Evolutionary conservation across 2,113 vertebrate genomes (phyloP), one percentile per base, ranked within the genome.

Genomic region (Polypterus senegalus): DNA sequence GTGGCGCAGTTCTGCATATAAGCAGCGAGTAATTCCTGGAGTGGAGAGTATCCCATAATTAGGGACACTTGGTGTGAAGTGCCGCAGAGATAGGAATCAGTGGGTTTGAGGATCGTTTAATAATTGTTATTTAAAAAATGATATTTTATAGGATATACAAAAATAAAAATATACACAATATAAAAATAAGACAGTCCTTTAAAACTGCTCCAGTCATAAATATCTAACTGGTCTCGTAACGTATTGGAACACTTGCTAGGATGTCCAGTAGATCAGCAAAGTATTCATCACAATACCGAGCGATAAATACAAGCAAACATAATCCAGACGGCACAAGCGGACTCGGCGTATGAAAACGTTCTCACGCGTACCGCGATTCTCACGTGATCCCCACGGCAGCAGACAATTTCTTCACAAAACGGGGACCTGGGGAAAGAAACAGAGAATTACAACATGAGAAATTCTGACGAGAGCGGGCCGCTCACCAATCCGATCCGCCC

Each of bases 271-370:
- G 52, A n/a, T 7, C 4, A 11, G 45, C 27, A 27, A 27, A 27
- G 2, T 27, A 27, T 27, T 27, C 49, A 61, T 92, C 83, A 99
- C 63, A 97, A 86, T 5, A 99, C 87, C 3, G 86, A 97, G 61
- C 92, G 90, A 67, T 99, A 99, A 87, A 95, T 98, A 85, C 92
- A 97, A 64, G 96, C 93, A 80, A 97, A 94, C 96, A 99, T 99
- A 71, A 99, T 84, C 96, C 96, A 99, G 69, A 97, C 92, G 9
- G 94, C 95, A 70, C 93, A 98, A 0, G 85, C 87, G 48, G 86
- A 91, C 74, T 99, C 96, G 6, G 93, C 92, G 70, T 97, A 99
- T 2, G 81, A 69, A 72, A 92, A 97, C 61, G 97, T 91, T 57
- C 94, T 80, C 1, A 91, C 92, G 7, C 96, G 90, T 49, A 97